Evolutionary conservation across 1,140 invertebrate species (phyloP), one percentile per base, ranked within the genome.

Genomic region (Hypsibius dujardini): DNA sequence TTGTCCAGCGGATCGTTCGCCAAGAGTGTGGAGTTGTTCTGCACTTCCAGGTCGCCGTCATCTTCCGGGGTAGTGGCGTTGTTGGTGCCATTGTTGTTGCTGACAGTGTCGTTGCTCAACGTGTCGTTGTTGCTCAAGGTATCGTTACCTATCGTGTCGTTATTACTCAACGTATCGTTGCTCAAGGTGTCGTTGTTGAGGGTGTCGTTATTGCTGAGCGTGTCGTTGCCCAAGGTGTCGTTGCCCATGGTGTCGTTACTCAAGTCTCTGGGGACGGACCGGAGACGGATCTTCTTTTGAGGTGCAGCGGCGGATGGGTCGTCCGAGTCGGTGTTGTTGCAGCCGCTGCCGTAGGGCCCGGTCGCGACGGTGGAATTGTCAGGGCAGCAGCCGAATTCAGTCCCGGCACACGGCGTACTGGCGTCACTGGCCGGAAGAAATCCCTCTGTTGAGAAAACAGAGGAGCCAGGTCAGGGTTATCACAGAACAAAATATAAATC

Each of bases 311-410:
- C 78, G 40, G 91, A 80, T 0, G 87, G 88, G 75, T 87, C 86
- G 1, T 85, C 83, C 75, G 90, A 92, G 14, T 84, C 82, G 1
- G 84, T 80, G 15, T 84, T 79, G 1, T 89, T 89, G 78, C 92
- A 95, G 2, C 87, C 90, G 77, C 86, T 81, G 45, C 84, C 80
- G 28, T 88, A 83, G 0, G 82, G 80, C 2, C 90, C 74, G 84
- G 84, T 81, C 2, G 92, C 90, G 1, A 88, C 81, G n/a, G 85
- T 82, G 74, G 89, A 86, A 75, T 93, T 90, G 77, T 95, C 92
- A 1, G 89, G 89, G 77, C 92, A 95, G 79, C 92, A 96, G 14
- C 86, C 86, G 74, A 81, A 83, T 2, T 81, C 75, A 0, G 79
- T 80, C 15, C 75, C 77, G 70, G 81, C 79, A 73, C 79, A 80